These are phyloP conservation scores for Spinus pinus DNA, from an alignment of 2,797 vertebrate species.

Conservation along the genomic window DNA sequence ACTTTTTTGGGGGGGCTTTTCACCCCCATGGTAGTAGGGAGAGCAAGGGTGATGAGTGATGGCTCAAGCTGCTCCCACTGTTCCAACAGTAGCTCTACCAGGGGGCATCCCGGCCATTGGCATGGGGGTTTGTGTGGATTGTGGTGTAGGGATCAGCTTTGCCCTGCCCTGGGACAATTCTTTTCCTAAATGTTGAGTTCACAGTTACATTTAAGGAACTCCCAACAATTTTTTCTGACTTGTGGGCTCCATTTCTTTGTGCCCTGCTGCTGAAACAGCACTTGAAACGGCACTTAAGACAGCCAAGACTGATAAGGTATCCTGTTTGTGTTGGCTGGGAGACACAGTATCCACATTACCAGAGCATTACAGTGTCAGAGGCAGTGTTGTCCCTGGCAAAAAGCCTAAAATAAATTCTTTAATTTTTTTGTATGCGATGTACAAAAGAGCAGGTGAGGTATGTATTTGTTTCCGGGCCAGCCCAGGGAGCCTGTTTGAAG, in stretches of 20 bases:
- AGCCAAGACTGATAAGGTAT: constrained; percentile 45
- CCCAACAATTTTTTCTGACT: background rate
- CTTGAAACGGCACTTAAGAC: constrained; percentile 28
- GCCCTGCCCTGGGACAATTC: background rate
- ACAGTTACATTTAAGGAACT: background rate
- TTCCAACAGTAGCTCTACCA: background rate
- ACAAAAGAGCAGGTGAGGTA: constrained; percentile 67
- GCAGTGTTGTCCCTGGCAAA: constrained; percentile 56
- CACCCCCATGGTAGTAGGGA: background rate
- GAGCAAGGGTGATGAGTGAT: background rate
- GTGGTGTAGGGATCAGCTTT: background rate
- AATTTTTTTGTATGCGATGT: constrained; percentile 31
- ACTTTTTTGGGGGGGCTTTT: background rate
- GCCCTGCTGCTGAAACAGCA: constrained; percentile 41
- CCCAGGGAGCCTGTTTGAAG: constrained; percentile 48
- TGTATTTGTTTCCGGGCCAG: constrained; percentile 47
- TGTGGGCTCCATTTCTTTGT: background rate
- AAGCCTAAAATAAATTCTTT: constrained; percentile 45
- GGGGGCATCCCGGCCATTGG: fast-evolving
- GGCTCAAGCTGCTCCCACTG: fast-evolving
- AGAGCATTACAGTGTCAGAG: constrained; percentile 9
- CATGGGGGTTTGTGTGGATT: background rate
- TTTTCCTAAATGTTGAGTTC: background rate
- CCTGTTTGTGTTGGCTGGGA: constrained; percentile 42
- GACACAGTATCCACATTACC: background rate